Conservation (phyloP, 1,140 invertebrate species). For the Anastrepha obliqua region DNA sequence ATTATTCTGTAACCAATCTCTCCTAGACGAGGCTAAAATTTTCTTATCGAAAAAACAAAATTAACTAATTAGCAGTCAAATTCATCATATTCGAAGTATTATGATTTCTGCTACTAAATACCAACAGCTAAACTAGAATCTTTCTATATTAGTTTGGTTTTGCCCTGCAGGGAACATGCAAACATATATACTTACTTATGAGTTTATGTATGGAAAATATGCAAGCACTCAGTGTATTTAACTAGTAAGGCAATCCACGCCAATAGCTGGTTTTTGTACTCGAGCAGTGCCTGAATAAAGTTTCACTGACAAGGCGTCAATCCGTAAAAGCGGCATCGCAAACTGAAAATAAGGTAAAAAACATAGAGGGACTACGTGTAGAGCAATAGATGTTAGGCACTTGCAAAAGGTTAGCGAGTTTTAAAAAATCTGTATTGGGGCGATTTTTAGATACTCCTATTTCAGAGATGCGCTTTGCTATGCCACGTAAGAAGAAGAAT, state of each 20-base stretch:
- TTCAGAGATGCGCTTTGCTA: too few species aligned
- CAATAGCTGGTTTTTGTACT: conserved; percentile 30
- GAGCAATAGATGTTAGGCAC: background rate
- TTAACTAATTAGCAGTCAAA: too few species aligned
- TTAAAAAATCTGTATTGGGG: too few species aligned
- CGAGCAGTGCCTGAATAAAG: conserved; percentile 1
- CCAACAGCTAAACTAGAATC: too few species aligned
- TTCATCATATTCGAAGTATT: too few species aligned
- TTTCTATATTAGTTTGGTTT: too few species aligned
- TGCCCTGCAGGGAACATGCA: background rate
- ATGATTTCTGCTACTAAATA: too few species aligned
- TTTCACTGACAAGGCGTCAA: conserved; percentile 51
- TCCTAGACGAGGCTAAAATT: too few species aligned
- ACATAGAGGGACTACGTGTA: background rate
- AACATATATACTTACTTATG: background rate
- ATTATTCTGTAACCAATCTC: too few species aligned
- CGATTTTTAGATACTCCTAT: too few species aligned
- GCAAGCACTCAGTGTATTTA: background rate
- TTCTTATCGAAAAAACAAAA: too few species aligned
- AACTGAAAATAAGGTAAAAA: background rate
- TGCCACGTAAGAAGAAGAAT: too few species aligned
- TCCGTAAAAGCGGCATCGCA: conserved; percentile 21
- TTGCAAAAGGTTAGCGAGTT: background rate
- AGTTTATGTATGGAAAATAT: background rate
- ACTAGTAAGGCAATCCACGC: background rate